Conservation (phyloP, 2,113 vertebrate species). For the Thymallus thymallus region DNA sequence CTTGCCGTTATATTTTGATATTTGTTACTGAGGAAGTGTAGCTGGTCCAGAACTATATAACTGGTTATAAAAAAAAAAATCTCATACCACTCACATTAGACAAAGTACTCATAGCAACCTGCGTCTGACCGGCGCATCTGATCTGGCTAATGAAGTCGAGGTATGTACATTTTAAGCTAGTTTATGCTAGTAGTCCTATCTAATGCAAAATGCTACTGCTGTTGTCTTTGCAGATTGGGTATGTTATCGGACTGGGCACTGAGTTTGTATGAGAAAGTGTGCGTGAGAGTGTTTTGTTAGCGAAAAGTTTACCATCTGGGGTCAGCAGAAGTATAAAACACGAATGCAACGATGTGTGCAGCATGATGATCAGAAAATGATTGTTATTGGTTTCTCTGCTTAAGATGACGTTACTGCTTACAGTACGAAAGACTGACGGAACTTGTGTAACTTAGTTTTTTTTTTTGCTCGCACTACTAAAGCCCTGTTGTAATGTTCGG, state of each 20-base stretch:
- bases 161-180: neutral
- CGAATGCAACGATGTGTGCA: slow-evolving; percentile 8
- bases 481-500: slow-evolving; percentile 17
- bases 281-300: neutral
- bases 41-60: slow-evolving; percentile 38
- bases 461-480: slow-evolving; percentile 8
- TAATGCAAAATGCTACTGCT: neutral
- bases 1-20: slow-evolving; percentile 52
- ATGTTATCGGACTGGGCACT: neutral
- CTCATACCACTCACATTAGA: slow-evolving; percentile 35
- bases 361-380: slow-evolving; percentile 6
- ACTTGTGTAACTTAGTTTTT: neutral
- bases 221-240: slow-evolving; percentile 6
- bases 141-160: neutral
- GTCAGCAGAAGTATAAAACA: neutral
- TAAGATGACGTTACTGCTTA: neutral
- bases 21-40: slow-evolving; percentile 55
- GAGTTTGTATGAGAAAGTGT: neutral
- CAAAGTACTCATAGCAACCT: slow-evolving; percentile 18
- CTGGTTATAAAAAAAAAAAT: slow-evolving; percentile 17
- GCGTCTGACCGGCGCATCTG: neutral
- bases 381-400: neutral
- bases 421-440: neutral
- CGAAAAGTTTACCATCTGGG: neutral
- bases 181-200: neutral